Conservation (phyloP, 2,888 invertebrate species). For the Drosophila basisetae region DNA sequence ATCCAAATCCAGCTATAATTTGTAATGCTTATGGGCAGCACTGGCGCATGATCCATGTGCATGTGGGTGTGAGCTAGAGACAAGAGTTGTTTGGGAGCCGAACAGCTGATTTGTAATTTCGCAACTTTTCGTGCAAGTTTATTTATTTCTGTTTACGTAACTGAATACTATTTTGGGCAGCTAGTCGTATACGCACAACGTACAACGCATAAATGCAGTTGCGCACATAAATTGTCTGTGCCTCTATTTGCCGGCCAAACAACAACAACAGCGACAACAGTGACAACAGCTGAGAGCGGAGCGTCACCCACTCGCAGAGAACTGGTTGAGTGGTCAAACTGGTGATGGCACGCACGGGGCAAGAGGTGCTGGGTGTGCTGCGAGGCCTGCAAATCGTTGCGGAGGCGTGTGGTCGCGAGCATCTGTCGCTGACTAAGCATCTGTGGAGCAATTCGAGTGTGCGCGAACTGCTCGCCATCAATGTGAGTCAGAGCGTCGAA, state of each 20-base stretch:
- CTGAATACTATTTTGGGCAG: conserved; percentile 23
- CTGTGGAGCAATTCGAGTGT: conserved; percentile 91
- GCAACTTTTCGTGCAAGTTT: conserved; percentile 36
- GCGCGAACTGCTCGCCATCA: conserved; percentile 85
- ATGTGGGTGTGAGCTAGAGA: not conserved
- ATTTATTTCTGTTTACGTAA: conserved; percentile 59
- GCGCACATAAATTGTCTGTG: conserved; percentile 4
- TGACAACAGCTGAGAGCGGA: conserved; percentile 10
- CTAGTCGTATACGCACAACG: not conserved
- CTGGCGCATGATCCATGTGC: not conserved
- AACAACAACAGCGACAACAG: not conserved
- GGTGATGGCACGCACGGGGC: conserved; percentile 85
- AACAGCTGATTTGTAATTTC: conserved; percentile 52
- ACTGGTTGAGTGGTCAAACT: conserved; percentile 35
- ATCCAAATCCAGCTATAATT: not conserved
- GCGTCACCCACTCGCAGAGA: conserved; percentile 31
- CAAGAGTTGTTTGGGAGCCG: not conserved
- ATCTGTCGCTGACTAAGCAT: conserved; percentile 87
- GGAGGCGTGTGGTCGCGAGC: conserved; percentile 89
- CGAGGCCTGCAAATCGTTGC: conserved; percentile 90
- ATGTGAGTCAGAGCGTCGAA: conserved; percentile 67
- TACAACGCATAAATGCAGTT: conserved; percentile 13
- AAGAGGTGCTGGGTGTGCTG: conserved; percentile 89
- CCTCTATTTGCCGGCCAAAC: conserved; percentile 28
- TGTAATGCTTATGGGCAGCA: conserved; percentile 10